These are phyloP conservation scores for Philantomba maxwellii DNA, from an alignment of 2,113 vertebrate genomes.

Conservation along the genomic window DNA sequence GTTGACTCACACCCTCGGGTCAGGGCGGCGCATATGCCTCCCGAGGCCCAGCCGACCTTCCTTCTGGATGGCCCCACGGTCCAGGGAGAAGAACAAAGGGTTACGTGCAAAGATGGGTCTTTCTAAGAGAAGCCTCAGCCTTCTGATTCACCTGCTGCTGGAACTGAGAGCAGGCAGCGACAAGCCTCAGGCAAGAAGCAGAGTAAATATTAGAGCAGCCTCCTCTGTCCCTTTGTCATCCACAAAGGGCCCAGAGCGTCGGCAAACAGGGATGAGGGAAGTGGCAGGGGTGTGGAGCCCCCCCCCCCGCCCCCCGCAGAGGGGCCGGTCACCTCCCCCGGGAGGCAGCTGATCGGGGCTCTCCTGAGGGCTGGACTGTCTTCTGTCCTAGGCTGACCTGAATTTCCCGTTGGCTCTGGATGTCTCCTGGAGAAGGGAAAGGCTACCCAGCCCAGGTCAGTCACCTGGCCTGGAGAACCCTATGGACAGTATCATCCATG, in stretches of 20 bases:
- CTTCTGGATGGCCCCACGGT: background rate
- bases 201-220: background rate
- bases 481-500: background rate
- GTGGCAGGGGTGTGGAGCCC: background rate
- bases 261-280: background rate
- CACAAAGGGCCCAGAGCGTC: background rate
- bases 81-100: background rate
- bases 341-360: background rate
- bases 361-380: background rate
- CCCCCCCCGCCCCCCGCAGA: accelerated
- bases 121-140: background rate
- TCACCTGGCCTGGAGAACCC: background rate
- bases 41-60: background rate
- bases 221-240: accelerated
- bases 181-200: background rate
- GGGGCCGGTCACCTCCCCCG: no score
- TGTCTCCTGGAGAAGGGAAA: background rate
- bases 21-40: background rate
- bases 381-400: background rate
- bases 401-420: background rate
- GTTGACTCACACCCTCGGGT: background rate
- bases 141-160: background rate
- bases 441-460: background rate
- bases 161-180: background rate
- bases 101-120: background rate